These are phyloP conservation scores for Drosophila watanabei DNA, from an alignment of 1,140 invertebrate species.

Conservation along the genomic window DNA sequence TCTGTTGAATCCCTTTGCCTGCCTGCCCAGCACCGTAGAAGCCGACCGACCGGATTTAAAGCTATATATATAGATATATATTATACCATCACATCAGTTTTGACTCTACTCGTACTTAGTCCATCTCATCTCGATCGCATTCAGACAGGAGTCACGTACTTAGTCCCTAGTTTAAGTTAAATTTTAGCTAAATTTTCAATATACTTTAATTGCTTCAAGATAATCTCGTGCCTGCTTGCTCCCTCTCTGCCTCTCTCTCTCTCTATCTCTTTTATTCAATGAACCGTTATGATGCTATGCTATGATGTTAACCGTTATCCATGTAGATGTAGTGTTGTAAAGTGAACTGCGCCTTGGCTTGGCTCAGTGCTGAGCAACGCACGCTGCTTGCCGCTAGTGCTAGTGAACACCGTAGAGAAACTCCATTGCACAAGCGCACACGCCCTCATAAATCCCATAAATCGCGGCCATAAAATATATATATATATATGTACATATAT, in stretches of 20 bases:
- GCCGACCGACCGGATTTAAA: slow-evolving; percentile 39
- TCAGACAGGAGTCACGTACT: slow-evolving; percentile 22
- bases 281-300: slow-evolving; percentile 10
- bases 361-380: slow-evolving; percentile 28
- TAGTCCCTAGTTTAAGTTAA: slow-evolving; percentile 53
- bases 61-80: slow-evolving; percentile 16
- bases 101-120: slow-evolving; percentile 19
- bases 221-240: slow-evolving; percentile 19
- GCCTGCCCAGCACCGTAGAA: slow-evolving; percentile 47
- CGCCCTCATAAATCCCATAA: slow-evolving; percentile 2
- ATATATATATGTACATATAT: background rate
- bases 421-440: slow-evolving; percentile 14
- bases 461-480: background rate
- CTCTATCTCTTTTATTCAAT: background rate
- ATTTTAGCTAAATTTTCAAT: slow-evolving; percentile 22
- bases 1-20: slow-evolving; percentile 38
- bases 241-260: background rate
- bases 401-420: slow-evolving; percentile 10
- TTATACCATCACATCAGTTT: slow-evolving; percentile 16
- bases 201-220: slow-evolving; percentile 17
- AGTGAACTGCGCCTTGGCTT: slow-evolving; percentile 19
- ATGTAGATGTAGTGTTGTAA: slow-evolving; percentile 37
- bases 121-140: slow-evolving; percentile 33
- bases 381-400: slow-evolving; percentile 35
- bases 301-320: background rate